phyloP scores from a whole-genome alignment of 2,888 invertebrate species.

The Clunio marinus region DNA sequence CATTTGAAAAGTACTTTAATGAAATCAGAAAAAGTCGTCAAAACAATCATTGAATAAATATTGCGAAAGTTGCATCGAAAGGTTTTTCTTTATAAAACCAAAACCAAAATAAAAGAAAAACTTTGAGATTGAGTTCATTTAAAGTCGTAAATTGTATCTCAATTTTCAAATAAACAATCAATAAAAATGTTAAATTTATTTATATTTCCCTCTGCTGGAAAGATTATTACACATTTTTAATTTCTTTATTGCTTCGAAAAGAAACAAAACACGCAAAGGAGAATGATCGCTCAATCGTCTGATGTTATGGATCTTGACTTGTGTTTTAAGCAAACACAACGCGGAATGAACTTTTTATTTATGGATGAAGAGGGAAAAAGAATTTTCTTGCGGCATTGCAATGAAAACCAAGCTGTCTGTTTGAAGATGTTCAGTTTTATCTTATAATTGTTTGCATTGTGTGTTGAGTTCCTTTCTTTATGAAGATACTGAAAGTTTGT shows the following conservation, averaged over 20 bases:
- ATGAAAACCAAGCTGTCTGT: background rate
- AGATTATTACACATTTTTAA: constrained; percentile 26
- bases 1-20: no score
- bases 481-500: no score
- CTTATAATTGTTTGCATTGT: no score
- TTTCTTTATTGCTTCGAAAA: constrained; percentile 8
- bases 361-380: background rate
- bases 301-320: constrained; percentile 4
- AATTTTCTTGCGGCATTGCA: constrained; percentile 1
- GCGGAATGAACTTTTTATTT: background rate
- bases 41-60: no score
- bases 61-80: no score
- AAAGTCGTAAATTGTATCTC: background rate
- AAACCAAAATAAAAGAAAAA: no score
- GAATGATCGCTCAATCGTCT: background rate
- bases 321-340: background rate
- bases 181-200: constrained; percentile 32
- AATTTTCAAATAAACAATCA: constrained; percentile 32
- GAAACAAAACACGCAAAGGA: constrained; percentile 13
- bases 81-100: no score
- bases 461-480: no score
- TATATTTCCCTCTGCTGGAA: background rate
- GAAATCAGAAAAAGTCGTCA: no score
- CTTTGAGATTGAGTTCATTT: background rate
- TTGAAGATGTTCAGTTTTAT: no score